A percentile compares a stretch with the other conserved stretches of the same genome.
These are phyloP conservation scores for Protophormia terraenovae DNA, from an alignment of 2,888 invertebrate genomes.

Conservation along the genomic window DNA sequence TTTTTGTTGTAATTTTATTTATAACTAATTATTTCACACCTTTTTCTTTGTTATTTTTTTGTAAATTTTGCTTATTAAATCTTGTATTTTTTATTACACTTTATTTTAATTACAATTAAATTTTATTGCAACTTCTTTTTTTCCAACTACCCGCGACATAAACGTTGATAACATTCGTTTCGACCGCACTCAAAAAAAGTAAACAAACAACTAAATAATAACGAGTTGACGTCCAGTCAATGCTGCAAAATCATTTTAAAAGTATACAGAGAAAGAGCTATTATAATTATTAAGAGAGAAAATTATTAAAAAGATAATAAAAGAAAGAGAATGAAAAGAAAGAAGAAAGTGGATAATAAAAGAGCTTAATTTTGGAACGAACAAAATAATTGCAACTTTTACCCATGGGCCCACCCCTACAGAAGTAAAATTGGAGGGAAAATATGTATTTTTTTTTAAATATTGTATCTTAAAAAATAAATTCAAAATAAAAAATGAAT, in stretches of 20 bases:
- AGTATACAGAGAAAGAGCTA: not conserved
- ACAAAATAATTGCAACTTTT: not conserved
- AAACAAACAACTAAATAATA: constrained; percentile 60
- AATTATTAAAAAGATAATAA: not conserved
- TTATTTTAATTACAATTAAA: not conserved
- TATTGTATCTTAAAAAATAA: too few relatives aligned
- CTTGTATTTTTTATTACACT: too few relatives aligned
- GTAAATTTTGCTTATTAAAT: not conserved
- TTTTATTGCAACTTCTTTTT: constrained; percentile 30
- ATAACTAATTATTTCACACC: not conserved
- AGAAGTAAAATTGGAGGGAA: not conserved
- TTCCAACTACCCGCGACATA: constrained; percentile 15
- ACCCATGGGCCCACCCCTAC: not conserved
- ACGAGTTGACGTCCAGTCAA: constrained; percentile 38
- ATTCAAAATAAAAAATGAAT: too few relatives aligned
- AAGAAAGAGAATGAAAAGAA: not conserved
- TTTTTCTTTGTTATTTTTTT: not conserved
- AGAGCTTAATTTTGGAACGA: not conserved
- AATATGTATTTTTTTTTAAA: too few relatives aligned
- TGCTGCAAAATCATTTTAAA: constrained; percentile 27
- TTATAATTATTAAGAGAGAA: not conserved
- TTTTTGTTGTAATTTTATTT: not conserved
- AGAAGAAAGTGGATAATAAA: not conserved
- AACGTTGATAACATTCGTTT: not conserved
- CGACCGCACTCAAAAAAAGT: constrained; percentile 60